Conservation (phyloP, 2,797 vertebrate species). For the Microctenopoma lineatum region DNA sequence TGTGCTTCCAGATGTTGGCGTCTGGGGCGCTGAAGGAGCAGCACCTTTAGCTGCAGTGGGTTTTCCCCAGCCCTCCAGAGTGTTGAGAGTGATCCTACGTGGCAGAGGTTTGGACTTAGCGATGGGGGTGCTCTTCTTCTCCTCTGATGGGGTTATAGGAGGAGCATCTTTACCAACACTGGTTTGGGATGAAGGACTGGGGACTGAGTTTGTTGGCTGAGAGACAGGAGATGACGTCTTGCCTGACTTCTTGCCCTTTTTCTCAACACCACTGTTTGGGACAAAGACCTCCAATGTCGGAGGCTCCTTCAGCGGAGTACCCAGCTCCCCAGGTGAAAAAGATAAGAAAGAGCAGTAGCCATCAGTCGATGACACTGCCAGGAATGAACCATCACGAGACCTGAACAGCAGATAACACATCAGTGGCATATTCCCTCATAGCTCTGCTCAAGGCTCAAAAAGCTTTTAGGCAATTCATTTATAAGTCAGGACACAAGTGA, state of each 20-base stretch:
- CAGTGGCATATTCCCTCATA: not conserved
- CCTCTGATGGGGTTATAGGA: constrained; percentile 77
- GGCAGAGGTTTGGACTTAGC: constrained; percentile 82
- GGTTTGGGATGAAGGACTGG: constrained; percentile 35
- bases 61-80: constrained; percentile 92
- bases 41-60: constrained; percentile 72
- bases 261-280: constrained; percentile 82
- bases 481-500: no score
- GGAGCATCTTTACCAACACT: constrained; percentile 41
- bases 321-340: constrained; percentile 92
- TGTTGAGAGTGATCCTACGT: constrained; percentile 93
- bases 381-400: constrained; percentile 93
- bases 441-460: no score
- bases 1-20: constrained; percentile 39
- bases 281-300: constrained; percentile 84
- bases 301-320: constrained; percentile 89
- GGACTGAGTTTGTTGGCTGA: constrained; percentile 56
- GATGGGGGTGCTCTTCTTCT: constrained; percentile 80
- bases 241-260: constrained; percentile 87
- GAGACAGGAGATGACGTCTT: constrained; percentile 82
- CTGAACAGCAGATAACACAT: constrained; percentile 72
- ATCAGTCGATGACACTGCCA: constrained; percentile 96
- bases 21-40: constrained; percentile 38
- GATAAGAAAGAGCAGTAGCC: constrained; percentile 98
- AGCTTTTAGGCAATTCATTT: no score